Evolutionary conservation across 2,113 vertebrate species (phyloP).

Genomic region (Melanerpes aurifrons): DNA sequence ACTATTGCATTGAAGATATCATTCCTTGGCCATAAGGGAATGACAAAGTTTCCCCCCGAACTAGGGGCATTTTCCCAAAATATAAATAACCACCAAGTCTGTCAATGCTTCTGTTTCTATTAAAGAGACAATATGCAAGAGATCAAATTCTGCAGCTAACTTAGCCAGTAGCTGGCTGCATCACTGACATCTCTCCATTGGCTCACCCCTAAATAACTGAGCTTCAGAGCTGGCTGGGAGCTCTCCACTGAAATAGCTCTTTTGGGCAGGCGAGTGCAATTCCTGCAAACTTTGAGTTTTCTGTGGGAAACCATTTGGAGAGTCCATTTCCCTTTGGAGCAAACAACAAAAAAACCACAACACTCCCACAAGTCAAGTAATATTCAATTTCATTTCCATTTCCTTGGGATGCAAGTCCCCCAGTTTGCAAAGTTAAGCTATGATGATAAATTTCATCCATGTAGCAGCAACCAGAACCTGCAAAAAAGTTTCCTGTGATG

Average conservation of each 20-base stretch:
- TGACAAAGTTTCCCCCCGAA: background rate
- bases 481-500: background rate
- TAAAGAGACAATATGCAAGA: conserved; percentile 4
- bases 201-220: background rate
- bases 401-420: background rate
- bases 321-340: background rate
- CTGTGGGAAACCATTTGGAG: background rate
- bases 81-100: background rate
- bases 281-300: background rate
- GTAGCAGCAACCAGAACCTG: background rate
- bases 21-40: background rate
- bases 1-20: background rate
- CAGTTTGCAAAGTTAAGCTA: background rate
- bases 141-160: background rate
- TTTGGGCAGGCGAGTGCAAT: background rate
- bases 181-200: background rate
- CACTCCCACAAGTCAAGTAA: background rate
- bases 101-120: background rate
- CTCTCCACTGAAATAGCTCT: background rate
- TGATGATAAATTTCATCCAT: background rate
- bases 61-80: background rate
- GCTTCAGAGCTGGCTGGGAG: background rate
- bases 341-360: background rate
- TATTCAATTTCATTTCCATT: background rate
- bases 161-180: background rate